phyloP scores from a whole-genome alignment of 2,888 invertebrate species.

The Mechanitis messenoides region DNA sequence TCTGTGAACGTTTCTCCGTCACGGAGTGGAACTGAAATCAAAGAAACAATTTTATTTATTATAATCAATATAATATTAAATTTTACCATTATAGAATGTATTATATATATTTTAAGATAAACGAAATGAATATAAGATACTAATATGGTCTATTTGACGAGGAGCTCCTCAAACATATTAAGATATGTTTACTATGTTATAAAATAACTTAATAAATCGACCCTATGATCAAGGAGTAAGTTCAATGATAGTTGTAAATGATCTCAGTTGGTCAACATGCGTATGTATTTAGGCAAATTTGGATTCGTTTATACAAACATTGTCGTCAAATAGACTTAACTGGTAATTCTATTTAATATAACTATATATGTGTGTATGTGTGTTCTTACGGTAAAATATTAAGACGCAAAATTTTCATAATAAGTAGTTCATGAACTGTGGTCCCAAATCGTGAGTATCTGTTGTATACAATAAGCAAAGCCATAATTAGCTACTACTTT shows the following conservation, averaged over 20 bases:
- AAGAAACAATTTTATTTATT: neutral
- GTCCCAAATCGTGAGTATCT: too few species aligned
- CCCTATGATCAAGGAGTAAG: neutral
- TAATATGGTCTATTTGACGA: too few species aligned
- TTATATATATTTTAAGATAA: too few species aligned
- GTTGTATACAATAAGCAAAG: too few species aligned
- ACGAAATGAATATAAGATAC: too few species aligned
- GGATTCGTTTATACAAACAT: slow-evolving; percentile 5
- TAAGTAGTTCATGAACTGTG: too few species aligned
- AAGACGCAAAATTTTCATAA: too few species aligned
- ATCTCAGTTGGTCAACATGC: neutral
- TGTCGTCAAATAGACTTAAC: neutral
- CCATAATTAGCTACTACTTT: too few species aligned
- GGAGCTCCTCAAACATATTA: too few species aligned
- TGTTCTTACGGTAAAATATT: neutral
- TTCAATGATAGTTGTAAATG: neutral
- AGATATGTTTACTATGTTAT: neutral
- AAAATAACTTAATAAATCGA: neutral
- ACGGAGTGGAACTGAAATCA: slow-evolving; percentile 63
- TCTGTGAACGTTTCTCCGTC: slow-evolving; percentile 64
- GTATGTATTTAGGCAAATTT: slow-evolving; percentile 3
- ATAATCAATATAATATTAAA: too few species aligned
- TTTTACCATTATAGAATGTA: too few species aligned
- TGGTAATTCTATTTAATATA: neutral
- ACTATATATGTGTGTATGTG: neutral